phyloP scores from a whole-genome alignment of 1,140 invertebrate species.

The Trachymyrmex septentrionalis region DNA sequence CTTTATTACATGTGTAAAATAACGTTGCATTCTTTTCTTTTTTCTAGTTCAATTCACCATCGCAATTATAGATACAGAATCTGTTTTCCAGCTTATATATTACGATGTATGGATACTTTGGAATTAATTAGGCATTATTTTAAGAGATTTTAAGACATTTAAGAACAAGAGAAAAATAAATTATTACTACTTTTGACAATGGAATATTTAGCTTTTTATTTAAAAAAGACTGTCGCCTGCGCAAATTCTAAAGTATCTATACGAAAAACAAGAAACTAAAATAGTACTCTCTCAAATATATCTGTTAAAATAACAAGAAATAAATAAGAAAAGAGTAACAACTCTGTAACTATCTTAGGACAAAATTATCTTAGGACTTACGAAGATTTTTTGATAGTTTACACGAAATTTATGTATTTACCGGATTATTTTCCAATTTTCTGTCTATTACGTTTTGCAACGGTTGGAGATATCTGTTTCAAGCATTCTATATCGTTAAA shows the following conservation, averaged over 20 bases:
- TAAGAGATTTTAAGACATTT: neutral
- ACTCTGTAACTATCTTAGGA: neutral
- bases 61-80: conserved; percentile 4
- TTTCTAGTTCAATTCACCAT: conserved; percentile 7
- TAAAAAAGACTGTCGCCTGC: neutral
- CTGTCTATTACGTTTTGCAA: conserved; percentile 75
- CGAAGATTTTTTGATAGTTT: neutral
- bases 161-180: conserved; percentile 14
- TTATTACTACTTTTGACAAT: conserved; percentile 5
- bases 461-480: conserved; percentile 93
- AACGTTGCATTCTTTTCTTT: conserved; percentile 5
- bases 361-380: neutral
- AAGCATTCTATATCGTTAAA: conserved; percentile 98
- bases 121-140: neutral
- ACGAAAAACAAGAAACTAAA: neutral
- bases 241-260: conserved; percentile 21
- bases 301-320: conserved; percentile 40
- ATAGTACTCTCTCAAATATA: conserved; percentile 9
- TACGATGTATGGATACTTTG: conserved; percentile 19
- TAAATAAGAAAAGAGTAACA: neutral
- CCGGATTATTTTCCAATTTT: conserved; percentile 20
- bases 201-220: neutral
- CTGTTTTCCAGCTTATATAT: conserved; percentile 22
- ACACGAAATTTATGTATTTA: neutral
- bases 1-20: conserved; percentile 47